Conservation (phyloP, 1,140 invertebrate species). For the Manduca sexta region DNA sequence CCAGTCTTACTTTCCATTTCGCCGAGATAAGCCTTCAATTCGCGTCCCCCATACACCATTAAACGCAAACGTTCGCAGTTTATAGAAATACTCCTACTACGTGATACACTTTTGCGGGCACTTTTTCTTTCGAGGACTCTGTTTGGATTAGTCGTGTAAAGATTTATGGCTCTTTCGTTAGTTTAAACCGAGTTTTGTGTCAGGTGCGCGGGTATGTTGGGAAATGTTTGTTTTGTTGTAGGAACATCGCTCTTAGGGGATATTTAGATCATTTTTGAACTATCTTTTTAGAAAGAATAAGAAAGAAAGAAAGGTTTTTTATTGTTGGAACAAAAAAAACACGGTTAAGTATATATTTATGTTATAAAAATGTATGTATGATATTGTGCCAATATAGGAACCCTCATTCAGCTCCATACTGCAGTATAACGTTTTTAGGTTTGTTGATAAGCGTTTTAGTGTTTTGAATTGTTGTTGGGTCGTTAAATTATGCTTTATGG, state of each 20-base stretch:
- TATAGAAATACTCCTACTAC: slow-evolving; percentile 43
- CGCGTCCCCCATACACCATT: slow-evolving; percentile 28
- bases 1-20: slow-evolving; percentile 13
- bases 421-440: no score
- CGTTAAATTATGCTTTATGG: no score
- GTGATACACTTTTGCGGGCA: slow-evolving; percentile 28
- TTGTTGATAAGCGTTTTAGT: no score
- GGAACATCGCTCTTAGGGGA: background rate
- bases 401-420: no score
- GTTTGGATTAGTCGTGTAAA: slow-evolving; percentile 40
- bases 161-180: slow-evolving; percentile 41
- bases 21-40: slow-evolving; percentile 21
- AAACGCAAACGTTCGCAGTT: slow-evolving; percentile 38
- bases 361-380: no score
- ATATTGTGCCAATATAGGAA: no score
- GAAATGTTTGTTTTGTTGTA: slow-evolving; percentile 1
- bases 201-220: slow-evolving; percentile 12
- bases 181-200: slow-evolving; percentile 11
- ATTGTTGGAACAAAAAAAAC: no score
- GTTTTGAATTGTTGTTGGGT: no score
- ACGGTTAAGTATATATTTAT: no score
- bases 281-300: no score
- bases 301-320: no score
- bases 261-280: no score
- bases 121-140: slow-evolving; percentile 35